Evolutionary conservation across 2,888 invertebrate species (phyloP).

Genomic region (Petrophora chlorosata): DNA sequence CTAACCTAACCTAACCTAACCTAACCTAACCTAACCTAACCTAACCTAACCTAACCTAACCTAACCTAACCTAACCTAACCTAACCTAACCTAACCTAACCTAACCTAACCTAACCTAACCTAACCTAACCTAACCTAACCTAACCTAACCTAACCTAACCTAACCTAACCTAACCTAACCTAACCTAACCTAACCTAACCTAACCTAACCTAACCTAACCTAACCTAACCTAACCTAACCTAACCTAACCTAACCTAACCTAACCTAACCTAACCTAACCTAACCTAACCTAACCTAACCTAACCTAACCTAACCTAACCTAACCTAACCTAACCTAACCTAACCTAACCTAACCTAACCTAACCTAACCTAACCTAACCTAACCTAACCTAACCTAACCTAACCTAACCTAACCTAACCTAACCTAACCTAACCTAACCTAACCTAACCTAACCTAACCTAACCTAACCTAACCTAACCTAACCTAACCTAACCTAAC

Average conservation of each 20-base stretch:
- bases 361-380: slow-evolving; percentile 38
- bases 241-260: slow-evolving; percentile 37
- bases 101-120: slow-evolving; percentile 37
- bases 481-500: slow-evolving; percentile 34
- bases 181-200: slow-evolving; percentile 41
- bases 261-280: slow-evolving; percentile 36
- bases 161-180: slow-evolving; percentile 40
- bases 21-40: slow-evolving; percentile 28
- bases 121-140: slow-evolving; percentile 40
- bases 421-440: slow-evolving; percentile 27
- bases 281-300: slow-evolving; percentile 38
- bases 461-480: slow-evolving; percentile 36
- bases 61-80: slow-evolving; percentile 37
- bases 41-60: slow-evolving; percentile 37
- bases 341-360: slow-evolving; percentile 38
- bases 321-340: slow-evolving; percentile 39
- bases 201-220: slow-evolving; percentile 40
- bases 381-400: slow-evolving; percentile 38
- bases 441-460: slow-evolving; percentile 35
- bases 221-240: slow-evolving; percentile 38
- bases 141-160: slow-evolving; percentile 39
- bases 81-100: slow-evolving; percentile 39
- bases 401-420: slow-evolving; percentile 37
- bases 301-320: slow-evolving; percentile 38
- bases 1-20: slow-evolving; percentile 25